Evolutionary conservation across 2,113 vertebrate genomes (phyloP), one percentile per base, ranked within the genome.

Genomic region (Callipepla squamata): DNA sequence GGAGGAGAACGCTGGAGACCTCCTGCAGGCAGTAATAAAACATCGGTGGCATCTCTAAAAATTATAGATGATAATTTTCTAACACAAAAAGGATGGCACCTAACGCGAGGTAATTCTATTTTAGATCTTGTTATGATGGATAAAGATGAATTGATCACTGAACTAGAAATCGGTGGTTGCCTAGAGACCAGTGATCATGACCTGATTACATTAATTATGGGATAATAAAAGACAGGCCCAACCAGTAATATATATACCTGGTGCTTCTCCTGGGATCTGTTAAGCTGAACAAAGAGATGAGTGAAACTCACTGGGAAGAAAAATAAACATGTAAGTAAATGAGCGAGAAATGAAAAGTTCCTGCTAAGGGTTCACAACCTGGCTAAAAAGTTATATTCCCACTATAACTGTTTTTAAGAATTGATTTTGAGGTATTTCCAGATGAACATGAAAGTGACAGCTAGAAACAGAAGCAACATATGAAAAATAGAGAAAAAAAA

Each of bases 111-210:
- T 90, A 93, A 93, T 86, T 96, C 89, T 93, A 76, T 92, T 96
- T 95, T 92, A 95, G 95, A 95, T 90, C 89, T 96, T 90, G 81
- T 92, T 94, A 82, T 96, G 92, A 96, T 93, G 96, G 96, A 95
- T 95, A 96, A 96, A 96, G 96, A 96, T 90, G 90, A 96, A 96
- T 96, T 96, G 96, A 96, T 96, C 96, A 96, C 93, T 96, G 95
- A 96, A 96, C 93, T 95, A 95, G 95, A 96, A 95, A 96, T 96
- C 48, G 90, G 96, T 93, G 88, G 96, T 96, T 96, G 96, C 96
- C 88, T 94, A 89, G 96, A 96, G 90, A 96, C 96, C 30, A 0
- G 95, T 78, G 96, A 96, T 95, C 96, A 96, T 96, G 96, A 96
- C 95, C 96, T 96, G 96, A 96, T 96, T 96, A 94, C 96, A 96